Base-by-base conservation (phyloP, 2,797 vertebrate genomes). In the Apodemus agrarius region DNA sequence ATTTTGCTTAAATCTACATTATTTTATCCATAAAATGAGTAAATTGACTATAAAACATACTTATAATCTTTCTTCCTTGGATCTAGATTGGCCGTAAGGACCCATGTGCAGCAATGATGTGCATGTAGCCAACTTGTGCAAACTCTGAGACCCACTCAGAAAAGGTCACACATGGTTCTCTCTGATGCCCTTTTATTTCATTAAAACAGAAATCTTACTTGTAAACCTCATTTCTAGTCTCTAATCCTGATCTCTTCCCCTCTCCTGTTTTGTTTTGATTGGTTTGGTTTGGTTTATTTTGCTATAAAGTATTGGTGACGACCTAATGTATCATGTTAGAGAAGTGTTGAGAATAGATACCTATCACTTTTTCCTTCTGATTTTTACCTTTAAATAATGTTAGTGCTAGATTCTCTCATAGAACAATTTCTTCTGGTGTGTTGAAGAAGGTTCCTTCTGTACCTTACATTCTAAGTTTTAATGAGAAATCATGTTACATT, bases 1-100 rank as follows among this genome's bases (percentile, higher is more conserved):
- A 63, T 95, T 94, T 97, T 93, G 31, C 19, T 69, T 81, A 87
- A 90, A 59, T 63, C 83, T n/a, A 37, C 14, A 40, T 40, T n/a
- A 26, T 92, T 91, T 87, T 2, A 61, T 89, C 37, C 29, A 11
- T 54, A 14, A 14, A 87, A 3, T 82, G 49, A 82, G 2, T 46
- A 17, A 63, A 31, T 0, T n/a, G 4, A 74, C 79, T 82, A 3
- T 84, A 75, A 92, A 95, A 72, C 3, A 34, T 67, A 10, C 46
- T n/a, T 75, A 6, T 49, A 87, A 9, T 74, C 34, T 94, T 88
- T 67, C 8, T 52, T 7, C 46, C 5, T 12, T 24, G 3, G 82
- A 61, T 84, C 34, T 88, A 31, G 26, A n/a, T 29, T 91, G 31
- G 8, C 1, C 4, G 75, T 86, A 57, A 17, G 59, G 22, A 91